phyloP scores from a whole-genome alignment of 2,888 invertebrate genomes.

The Cremastinae sp. region DNA sequence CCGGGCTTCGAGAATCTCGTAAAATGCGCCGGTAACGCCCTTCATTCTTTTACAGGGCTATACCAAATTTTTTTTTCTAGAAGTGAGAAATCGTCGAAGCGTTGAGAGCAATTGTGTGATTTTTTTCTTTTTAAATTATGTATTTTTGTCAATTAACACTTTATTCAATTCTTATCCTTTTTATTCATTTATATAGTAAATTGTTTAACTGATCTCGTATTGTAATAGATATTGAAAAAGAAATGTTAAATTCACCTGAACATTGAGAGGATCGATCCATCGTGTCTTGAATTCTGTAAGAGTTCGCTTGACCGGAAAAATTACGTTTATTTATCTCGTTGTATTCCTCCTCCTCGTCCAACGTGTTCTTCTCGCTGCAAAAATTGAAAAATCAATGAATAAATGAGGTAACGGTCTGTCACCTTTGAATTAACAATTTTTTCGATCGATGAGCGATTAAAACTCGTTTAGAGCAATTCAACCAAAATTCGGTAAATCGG shows the following conservation, averaged over 20 bases:
- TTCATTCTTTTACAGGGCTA: background rate
- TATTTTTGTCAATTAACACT: too few species aligned
- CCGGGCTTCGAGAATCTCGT: conserved; percentile 11
- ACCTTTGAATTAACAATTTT: background rate
- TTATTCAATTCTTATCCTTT: background rate
- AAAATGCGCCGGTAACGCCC: background rate
- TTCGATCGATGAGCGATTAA: too few species aligned
- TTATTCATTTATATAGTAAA: too few species aligned
- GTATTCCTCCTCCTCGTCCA: conserved; percentile 68
- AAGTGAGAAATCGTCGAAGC: background rate
- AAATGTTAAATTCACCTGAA: conserved; percentile 61
- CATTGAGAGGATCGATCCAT: conserved; percentile 65
- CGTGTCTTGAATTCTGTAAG: conserved; percentile 63
- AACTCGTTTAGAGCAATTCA: too few species aligned
- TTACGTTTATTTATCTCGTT: conserved; percentile 69
- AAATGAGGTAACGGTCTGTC: too few species aligned
- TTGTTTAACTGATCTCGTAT: too few species aligned
- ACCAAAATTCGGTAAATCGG: too few species aligned
- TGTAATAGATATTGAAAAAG: background rate
- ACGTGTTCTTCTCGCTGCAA: conserved; percentile 72
- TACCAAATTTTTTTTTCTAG: background rate
- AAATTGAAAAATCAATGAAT: conserved; percentile 11
- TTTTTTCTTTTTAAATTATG: too few species aligned
- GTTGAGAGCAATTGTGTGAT: background rate
- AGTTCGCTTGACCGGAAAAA: conserved; percentile 64